Conservation (phyloP, 2,113 vertebrate genomes). For the Rhinolophus ferrumequinum region DNA sequence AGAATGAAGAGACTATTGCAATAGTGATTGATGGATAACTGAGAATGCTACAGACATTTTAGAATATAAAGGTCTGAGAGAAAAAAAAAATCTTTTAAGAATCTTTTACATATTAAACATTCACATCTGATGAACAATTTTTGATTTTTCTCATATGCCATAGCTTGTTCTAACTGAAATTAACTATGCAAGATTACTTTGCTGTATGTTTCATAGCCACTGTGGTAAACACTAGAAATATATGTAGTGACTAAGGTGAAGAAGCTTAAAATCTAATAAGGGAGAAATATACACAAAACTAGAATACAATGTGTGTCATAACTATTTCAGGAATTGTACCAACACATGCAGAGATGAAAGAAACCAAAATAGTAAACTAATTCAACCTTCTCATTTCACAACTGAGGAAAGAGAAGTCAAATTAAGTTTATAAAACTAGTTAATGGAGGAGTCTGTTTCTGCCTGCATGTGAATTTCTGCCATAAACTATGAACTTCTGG, state of each 20-base stretch:
- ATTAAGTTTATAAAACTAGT: background rate
- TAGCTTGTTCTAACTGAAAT: background rate
- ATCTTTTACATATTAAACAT: background rate
- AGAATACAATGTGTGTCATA: background rate
- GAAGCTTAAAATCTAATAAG: background rate
- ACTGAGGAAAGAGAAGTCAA: slow-evolving; percentile 14
- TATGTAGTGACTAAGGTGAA: background rate
- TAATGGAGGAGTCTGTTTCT: background rate
- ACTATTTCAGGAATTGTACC: background rate
- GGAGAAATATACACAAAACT: background rate
- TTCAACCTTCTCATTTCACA: background rate
- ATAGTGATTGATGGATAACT: background rate
- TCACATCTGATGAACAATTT: slow-evolving; percentile 12
- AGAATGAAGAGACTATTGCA: background rate
- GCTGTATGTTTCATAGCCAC: background rate
- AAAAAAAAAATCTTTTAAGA: background rate
- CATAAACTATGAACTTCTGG: background rate
- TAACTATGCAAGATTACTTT: background rate
- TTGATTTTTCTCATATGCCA: background rate
- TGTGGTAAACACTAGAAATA: background rate
- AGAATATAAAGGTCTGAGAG: slow-evolving; percentile 16
- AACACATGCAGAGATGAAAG: background rate
- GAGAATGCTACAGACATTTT: background rate
- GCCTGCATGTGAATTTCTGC: background rate
- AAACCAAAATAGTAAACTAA: background rate